Conservation (phyloP, 1,140 invertebrate species). For the Nasonia vitripennis region DNA sequence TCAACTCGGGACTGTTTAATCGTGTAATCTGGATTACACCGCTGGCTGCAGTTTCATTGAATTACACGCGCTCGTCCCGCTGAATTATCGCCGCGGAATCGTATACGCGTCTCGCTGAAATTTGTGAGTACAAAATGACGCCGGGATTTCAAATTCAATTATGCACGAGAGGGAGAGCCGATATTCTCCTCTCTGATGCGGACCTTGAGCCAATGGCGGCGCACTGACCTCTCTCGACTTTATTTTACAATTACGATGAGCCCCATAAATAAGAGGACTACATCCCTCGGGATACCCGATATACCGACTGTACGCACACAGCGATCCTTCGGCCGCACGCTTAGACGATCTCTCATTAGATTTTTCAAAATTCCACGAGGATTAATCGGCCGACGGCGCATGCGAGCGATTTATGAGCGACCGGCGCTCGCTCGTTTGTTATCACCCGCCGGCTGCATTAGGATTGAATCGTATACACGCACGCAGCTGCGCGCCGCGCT, state of each 20-base stretch:
- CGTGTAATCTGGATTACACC: not conserved
- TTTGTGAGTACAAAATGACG: conserved; percentile 27
- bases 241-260: conserved; percentile 59
- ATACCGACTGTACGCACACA: not conserved
- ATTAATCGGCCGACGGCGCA: conserved; percentile 44
- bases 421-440: conserved; percentile 9
- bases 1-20: not conserved
- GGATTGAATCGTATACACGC: conserved; percentile 15
- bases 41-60: not conserved
- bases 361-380: conserved; percentile 52
- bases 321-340: not conserved
- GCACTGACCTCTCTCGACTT: conserved; percentile 44
- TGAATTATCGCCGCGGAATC: too few species aligned
- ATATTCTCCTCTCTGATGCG: not conserved
- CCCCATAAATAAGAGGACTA: conserved; percentile 53
- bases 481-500: not conserved
- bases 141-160: conserved; percentile 21
- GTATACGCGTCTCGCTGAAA: conserved; percentile 3
- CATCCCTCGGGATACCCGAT: conserved; percentile 28
- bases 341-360: conserved; percentile 58
- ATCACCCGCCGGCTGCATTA: conserved; percentile 4
- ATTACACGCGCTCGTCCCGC: too few species aligned
- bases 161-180: not conserved
- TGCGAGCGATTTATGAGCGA: conserved; percentile 28
- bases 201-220: conserved; percentile 10